Percentiles rank a stretch among this genome's conserved stretches.
These are phyloP conservation scores for Drosophila kikkawai DNA, from an alignment of 1,140 invertebrate genomes.

Conservation along the genomic window DNA sequence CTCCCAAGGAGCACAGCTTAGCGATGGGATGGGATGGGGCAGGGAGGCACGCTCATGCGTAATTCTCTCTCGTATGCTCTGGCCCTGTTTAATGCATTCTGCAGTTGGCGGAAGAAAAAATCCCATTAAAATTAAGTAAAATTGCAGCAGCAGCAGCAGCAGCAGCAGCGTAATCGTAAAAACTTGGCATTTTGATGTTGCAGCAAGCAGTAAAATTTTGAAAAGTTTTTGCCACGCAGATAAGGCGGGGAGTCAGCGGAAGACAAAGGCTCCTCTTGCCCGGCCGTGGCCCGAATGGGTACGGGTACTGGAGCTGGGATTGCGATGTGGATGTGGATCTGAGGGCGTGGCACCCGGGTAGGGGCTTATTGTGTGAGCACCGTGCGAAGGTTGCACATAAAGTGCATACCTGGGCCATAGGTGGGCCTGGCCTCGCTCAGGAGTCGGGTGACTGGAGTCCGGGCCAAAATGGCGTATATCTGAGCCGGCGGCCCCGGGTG, in stretches of 20 bases:
- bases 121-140: constrained; percentile 85
- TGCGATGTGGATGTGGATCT: constrained; percentile 32
- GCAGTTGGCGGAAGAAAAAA: constrained; percentile 82
- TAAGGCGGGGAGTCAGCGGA: constrained; percentile 59
- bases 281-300: constrained; percentile 9
- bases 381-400: constrained; percentile 71
- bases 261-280: constrained; percentile 53
- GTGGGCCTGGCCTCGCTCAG: constrained; percentile 12
- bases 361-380: constrained; percentile 41
- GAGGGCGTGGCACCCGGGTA: constrained; percentile 32
- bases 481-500: constrained; percentile 27
- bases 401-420: constrained; percentile 62
- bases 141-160: constrained; percentile 72
- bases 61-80: constrained; percentile 68
- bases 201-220: constrained; percentile 81
- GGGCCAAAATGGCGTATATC: constrained; percentile 59
- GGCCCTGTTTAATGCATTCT: constrained; percentile 81
- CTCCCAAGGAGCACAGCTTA: constrained; percentile 7
- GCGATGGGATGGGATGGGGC: constrained; percentile 1
- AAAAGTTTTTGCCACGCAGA: constrained; percentile 82
- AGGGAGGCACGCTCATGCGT: constrained; percentile 61
- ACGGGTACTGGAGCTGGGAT: constrained; percentile 32
- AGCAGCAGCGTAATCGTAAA: constrained; percentile 76
- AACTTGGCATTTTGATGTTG: constrained; percentile 83
- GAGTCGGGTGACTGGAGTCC: constrained; percentile 8